These are phyloP conservation scores for Junonia oenone DNA, from an alignment of 2,888 invertebrate genomes.

Conservation along the genomic window DNA sequence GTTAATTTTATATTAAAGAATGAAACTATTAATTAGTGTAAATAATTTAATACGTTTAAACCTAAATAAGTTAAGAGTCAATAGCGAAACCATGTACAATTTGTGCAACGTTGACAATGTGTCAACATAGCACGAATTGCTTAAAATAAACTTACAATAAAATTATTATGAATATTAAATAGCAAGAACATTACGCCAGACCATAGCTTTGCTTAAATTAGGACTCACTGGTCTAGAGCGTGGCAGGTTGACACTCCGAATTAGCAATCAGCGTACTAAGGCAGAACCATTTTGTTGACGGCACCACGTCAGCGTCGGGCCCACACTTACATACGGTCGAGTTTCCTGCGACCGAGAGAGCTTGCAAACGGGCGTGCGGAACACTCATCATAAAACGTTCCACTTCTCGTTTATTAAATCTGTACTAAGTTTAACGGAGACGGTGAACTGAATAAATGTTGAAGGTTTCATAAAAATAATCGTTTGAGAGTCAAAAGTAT, in stretches of 20 bases:
- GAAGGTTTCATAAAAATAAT: background rate
- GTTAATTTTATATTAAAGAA: too few species aligned
- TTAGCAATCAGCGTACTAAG: conserved; percentile 3
- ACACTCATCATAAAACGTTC: background rate
- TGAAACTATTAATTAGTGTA: too few species aligned
- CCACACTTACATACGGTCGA: background rate
- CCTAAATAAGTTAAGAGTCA: too few species aligned
- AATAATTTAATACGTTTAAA: too few species aligned
- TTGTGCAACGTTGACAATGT: too few species aligned
- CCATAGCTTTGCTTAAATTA: background rate
- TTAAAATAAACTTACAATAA: background rate
- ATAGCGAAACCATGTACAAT: too few species aligned
- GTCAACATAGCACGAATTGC: too few species aligned
- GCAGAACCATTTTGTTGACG: background rate
- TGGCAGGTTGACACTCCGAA: background rate
- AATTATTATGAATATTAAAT: background rate
- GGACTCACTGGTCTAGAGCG: background rate
- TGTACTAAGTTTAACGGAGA: background rate
- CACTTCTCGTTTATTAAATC: background rate
- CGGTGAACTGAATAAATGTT: background rate
- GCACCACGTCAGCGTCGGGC: background rate
- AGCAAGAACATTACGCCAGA: background rate
- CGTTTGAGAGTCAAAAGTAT: background rate
- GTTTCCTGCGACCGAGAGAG: background rate
- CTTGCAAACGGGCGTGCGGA: background rate